These are phyloP conservation scores for Microtus montanus DNA, from an alignment of 2,113 vertebrate genomes.

Conservation along the genomic window DNA sequence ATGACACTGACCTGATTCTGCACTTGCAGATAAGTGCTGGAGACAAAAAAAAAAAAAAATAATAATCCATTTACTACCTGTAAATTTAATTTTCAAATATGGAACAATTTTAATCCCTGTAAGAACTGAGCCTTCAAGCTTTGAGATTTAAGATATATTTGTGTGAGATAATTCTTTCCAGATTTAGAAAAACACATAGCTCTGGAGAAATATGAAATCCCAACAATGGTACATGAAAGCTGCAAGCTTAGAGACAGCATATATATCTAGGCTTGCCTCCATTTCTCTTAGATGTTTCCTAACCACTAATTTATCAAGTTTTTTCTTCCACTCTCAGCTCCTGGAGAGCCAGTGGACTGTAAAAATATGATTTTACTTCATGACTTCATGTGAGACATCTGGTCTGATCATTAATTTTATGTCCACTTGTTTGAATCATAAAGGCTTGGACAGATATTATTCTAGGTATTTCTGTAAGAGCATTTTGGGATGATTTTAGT, in stretches of 20 bases:
- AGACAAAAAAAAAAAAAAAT: not conserved
- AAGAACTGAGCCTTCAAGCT: not conserved
- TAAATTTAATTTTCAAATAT: conserved; percentile 27
- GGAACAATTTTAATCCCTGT: not conserved
- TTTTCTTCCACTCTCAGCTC: not conserved
- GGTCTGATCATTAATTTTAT: not conserved
- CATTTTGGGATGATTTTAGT: not conserved
- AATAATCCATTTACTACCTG: not conserved
- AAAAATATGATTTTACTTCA: not conserved
- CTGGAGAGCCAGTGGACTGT: not conserved
- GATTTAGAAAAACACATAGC: not conserved
- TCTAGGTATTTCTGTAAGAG: not conserved
- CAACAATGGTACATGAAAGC: not conserved
- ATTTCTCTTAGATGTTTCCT: not conserved
- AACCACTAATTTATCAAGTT: not conserved
- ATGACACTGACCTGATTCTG: not conserved
- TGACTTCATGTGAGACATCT: not conserved
- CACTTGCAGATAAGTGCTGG: not conserved
- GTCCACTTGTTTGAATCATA: not conserved
- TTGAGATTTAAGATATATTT: not conserved
- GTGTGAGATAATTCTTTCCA: not conserved
- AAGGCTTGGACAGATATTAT: not conserved
- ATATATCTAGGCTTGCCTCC: not conserved
- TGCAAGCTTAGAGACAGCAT: not conserved
- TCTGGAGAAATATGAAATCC: not conserved